These are phyloP conservation scores for Setipinna tenuifilis DNA, from an alignment of 2,797 vertebrate genomes.

Conservation along the genomic window DNA sequence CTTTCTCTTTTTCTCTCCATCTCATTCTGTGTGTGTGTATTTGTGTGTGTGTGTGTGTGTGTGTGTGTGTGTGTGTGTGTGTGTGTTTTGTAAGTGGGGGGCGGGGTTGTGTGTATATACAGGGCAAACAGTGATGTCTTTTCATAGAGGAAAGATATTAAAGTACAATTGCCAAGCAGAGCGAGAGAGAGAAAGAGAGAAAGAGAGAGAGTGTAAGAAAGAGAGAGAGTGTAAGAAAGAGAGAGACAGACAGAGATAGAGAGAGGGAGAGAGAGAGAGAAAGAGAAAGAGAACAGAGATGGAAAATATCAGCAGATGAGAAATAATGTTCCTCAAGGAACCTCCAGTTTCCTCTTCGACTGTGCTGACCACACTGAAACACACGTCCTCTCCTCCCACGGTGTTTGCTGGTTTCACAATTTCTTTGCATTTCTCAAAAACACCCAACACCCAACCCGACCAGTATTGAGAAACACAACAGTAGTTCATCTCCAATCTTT, in stretches of 20 bases:
- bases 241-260: background rate
- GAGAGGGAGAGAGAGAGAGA: background rate
- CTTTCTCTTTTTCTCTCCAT: background rate
- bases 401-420: background rate
- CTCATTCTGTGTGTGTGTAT: background rate
- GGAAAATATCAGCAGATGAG: background rate
- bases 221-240: too few species aligned
- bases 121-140: conserved; percentile 1
- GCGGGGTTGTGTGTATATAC: background rate
- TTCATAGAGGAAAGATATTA: background rate
- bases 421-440: conserved; percentile 19
- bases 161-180: background rate
- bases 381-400: background rate
- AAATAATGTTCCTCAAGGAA: background rate
- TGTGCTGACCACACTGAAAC: background rate
- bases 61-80: conserved; percentile 4
- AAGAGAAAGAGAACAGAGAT: background rate
- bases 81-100: background rate
- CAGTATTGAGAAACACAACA: background rate
- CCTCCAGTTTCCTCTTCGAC: background rate
- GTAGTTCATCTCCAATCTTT: background rate
- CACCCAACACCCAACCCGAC: conserved; percentile 37
- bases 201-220: background rate
- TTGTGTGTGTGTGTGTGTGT: conserved; percentile 16
- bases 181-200: background rate